Evolutionary conservation across 2,797 vertebrate genomes (phyloP).

Genomic region (Galago senegalensis): DNA sequence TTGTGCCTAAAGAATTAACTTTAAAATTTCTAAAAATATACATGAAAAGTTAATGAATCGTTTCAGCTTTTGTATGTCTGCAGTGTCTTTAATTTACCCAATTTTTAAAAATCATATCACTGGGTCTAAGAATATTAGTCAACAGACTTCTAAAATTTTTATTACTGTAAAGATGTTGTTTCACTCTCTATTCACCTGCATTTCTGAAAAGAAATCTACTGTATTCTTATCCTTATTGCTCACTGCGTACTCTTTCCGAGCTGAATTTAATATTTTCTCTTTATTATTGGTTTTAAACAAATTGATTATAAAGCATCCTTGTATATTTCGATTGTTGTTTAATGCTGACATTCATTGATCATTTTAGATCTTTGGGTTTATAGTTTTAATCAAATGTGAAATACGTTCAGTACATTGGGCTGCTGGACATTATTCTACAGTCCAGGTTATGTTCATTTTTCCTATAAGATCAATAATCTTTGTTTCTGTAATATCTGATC

Average conservation of each 20-base stretch:
- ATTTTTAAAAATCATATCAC: background rate
- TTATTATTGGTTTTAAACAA: background rate
- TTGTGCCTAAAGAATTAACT: background rate
- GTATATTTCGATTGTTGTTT: background rate
- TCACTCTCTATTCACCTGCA: background rate
- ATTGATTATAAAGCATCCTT: background rate
- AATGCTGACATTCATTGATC: background rate
- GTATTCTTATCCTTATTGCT: background rate
- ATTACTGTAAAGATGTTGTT: background rate
- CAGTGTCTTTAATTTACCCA: background rate
- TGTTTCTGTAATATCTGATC: background rate
- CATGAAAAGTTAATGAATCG: background rate
- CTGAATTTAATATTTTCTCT: background rate
- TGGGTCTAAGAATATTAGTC: background rate
- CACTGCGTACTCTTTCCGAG: background rate
- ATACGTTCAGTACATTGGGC: background rate
- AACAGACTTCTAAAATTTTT: background rate
- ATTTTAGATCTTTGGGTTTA: background rate
- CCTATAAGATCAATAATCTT: background rate
- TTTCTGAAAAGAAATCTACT: background rate
- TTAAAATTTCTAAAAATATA: background rate
- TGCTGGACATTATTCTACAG: background rate
- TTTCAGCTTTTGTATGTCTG: background rate
- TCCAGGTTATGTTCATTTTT: background rate
- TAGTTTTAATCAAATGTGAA: background rate